phyloP scores from a whole-genome alignment of 1,140 invertebrate species.

The Pseudoatta argentina region DNA sequence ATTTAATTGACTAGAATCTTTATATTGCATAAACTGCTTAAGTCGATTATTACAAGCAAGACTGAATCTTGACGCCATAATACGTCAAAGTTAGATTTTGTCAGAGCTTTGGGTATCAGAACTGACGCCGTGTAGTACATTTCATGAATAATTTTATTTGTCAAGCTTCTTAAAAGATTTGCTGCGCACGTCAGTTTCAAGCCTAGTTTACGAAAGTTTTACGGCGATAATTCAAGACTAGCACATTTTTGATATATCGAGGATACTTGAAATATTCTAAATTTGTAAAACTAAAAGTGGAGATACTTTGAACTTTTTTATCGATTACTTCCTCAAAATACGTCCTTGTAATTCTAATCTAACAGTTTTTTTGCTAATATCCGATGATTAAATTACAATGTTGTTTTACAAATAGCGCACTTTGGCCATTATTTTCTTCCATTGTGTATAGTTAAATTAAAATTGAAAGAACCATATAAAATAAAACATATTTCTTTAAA shows the following conservation, averaged over 20 bases:
- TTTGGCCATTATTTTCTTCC: neutral
- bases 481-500: neutral
- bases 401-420: neutral
- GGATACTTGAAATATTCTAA: slow-evolving; percentile 21
- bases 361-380: slow-evolving; percentile 14
- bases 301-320: slow-evolving; percentile 26
- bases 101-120: slow-evolving; percentile 30
- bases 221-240: slow-evolving; percentile 28
- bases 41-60: slow-evolving; percentile 40
- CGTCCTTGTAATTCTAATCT: slow-evolving; percentile 30
- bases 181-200: slow-evolving; percentile 29
- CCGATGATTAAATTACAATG: neutral
- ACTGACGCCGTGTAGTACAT: slow-evolving; percentile 40
- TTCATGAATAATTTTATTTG: slow-evolving; percentile 62
- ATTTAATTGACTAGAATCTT: slow-evolving; percentile 14
- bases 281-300: slow-evolving; percentile 39
- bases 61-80: slow-evolving; percentile 7
- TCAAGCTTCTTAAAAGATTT: slow-evolving; percentile 57
- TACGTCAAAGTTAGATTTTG: slow-evolving; percentile 44
- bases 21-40: neutral
- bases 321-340: slow-evolving; percentile 16
- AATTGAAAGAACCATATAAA: neutral
- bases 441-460: neutral
- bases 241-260: slow-evolving; percentile 21
- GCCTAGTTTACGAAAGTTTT: slow-evolving; percentile 40